phyloP scores from a whole-genome alignment of 2,888 invertebrate genomes.

The Eurois occulta region DNA sequence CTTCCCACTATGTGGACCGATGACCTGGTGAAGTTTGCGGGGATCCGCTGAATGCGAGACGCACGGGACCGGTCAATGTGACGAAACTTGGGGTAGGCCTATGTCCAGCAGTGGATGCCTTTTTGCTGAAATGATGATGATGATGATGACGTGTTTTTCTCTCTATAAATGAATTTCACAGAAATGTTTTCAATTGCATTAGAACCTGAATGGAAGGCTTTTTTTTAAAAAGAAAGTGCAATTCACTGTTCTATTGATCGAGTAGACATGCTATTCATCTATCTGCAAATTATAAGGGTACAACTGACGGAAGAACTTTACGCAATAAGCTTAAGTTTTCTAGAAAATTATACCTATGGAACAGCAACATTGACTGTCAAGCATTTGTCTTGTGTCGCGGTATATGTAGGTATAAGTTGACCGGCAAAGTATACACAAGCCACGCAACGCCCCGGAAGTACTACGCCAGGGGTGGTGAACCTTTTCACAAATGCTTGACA shows the following conservation, averaged over 20 bases:
- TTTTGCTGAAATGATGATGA: background rate
- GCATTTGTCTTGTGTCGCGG: slow-evolving; percentile 38
- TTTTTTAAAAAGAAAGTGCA: background rate
- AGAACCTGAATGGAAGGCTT: too few relatives aligned
- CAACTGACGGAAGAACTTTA: slow-evolving; percentile 39
- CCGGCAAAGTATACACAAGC: slow-evolving; percentile 29
- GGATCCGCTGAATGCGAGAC: too few relatives aligned
- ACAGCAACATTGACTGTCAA: slow-evolving; percentile 39
- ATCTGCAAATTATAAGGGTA: slow-evolving; percentile 17
- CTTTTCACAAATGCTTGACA: slow-evolving; percentile 11
- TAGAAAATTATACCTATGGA: slow-evolving; percentile 48
- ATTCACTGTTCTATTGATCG: background rate
- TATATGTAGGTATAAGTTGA: slow-evolving; percentile 17
- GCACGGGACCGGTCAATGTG: too few relatives aligned
- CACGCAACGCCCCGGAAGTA: slow-evolving; percentile 49
- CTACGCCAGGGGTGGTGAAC: slow-evolving; percentile 17
- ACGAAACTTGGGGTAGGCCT: too few relatives aligned
- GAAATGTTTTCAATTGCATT: background rate
- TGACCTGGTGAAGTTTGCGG: too few relatives aligned
- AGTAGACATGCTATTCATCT: slow-evolving; percentile 21
- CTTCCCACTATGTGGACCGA: too few relatives aligned
- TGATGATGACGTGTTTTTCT: background rate
- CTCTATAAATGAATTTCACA: background rate
- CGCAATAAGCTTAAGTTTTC: slow-evolving; percentile 40
- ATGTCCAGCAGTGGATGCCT: background rate